These are phyloP conservation scores for Styela clava DNA, from an alignment of 23 tunicate species.

Conservation along the genomic window DNA sequence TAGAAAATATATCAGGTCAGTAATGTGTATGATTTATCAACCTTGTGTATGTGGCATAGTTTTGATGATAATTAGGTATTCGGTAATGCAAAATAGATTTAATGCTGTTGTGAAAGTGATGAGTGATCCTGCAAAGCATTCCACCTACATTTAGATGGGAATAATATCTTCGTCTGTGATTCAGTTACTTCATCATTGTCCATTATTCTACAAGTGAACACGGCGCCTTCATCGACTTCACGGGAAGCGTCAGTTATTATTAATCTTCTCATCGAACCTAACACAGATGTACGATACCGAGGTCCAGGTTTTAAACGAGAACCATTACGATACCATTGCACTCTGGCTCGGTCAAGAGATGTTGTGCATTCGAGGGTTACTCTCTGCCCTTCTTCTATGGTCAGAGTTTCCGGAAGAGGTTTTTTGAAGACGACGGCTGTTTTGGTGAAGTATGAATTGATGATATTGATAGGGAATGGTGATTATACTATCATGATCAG, in stretches of 20 bases:
- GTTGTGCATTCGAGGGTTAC: conserved; percentile 51
- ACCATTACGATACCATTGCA: conserved; percentile 82
- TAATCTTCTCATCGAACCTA: conserved; percentile 53
- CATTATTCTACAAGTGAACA: conserved; percentile 54
- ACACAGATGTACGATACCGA: conserved; percentile 54
- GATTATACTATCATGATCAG: no score
- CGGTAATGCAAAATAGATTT: no score
- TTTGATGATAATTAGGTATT: no score
- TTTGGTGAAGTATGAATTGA: background rate
- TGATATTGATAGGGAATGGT: background rate
- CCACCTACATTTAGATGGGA: conserved; percentile 52
- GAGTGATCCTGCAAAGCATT: no score
- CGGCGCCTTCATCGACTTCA: conserved; percentile 61
- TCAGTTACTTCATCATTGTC: conserved; percentile 84
- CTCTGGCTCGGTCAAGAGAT: conserved; percentile 80
- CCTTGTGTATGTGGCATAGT: no score
- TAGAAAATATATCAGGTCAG: no score
- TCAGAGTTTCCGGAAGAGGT: conserved; percentile 48
- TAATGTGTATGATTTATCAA: no score
- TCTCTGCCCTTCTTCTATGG: conserved; percentile 56
- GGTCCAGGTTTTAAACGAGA: conserved; percentile 51
- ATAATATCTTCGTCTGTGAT: conserved; percentile 32
- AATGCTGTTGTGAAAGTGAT: no score
- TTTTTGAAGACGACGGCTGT: conserved; percentile 75
- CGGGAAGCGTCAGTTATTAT: conserved; percentile 41